Evolutionary conservation across 53 echinoderm and acorn worm genomes (phyloP).

Genomic region (Mesocentrotus franciscanus): DNA sequence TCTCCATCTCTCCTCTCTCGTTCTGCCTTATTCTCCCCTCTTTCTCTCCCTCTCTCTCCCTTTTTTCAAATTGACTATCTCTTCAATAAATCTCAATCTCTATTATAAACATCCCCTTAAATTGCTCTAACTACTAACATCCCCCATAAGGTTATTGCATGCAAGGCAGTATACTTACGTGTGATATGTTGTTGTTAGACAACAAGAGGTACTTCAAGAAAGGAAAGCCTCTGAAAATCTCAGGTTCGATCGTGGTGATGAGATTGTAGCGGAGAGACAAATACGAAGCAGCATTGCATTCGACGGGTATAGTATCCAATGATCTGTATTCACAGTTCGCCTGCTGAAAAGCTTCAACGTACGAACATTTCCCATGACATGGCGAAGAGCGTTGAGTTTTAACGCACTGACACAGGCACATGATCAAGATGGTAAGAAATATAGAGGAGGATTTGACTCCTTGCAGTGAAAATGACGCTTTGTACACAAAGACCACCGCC

Average conservation of each 20-base stretch:
- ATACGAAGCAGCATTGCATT: conserved; percentile 45
- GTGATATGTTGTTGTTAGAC: conserved; percentile 47
- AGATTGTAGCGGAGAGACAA: conserved; percentile 20
- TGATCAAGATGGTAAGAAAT: not conserved
- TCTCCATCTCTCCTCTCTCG: not conserved
- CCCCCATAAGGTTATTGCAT: no score
- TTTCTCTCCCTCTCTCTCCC: not conserved
- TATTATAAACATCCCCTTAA: no score
- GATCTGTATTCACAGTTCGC: conserved; percentile 12
- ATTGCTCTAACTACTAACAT: no score
- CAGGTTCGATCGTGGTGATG: conserved; percentile 25
- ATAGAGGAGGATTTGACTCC: not conserved
- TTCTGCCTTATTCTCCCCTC: not conserved
- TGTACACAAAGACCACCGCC: no score
- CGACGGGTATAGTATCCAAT: not conserved
- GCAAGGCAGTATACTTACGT: not conserved
- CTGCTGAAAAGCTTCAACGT: conserved; percentile 19
- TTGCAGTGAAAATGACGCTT: not conserved
- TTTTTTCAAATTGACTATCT: not conserved
- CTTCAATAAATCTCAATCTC: no score
- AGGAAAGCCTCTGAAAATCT: conserved; percentile 17
- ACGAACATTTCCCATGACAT: conserved; percentile 4
- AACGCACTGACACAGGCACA: not conserved
- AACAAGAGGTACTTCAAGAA: conserved; percentile 33
- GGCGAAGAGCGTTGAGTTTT: conserved; percentile 1